Evolutionary conservation across 2,113 vertebrate genomes (phyloP).

Genomic region (Takifugu flavidus): DNA sequence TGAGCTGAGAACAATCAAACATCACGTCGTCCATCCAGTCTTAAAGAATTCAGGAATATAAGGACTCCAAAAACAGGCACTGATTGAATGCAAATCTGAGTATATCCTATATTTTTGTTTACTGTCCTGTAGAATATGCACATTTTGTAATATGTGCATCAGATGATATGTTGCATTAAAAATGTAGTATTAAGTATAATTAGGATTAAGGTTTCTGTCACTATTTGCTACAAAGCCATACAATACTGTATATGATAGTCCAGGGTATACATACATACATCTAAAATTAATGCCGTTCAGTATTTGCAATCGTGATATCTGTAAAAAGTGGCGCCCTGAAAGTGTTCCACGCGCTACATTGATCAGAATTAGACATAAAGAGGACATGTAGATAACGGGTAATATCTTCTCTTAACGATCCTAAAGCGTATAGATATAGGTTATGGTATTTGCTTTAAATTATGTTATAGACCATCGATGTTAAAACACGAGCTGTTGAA

Average conservation of each 20-base stretch:
- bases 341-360: slow-evolving; percentile 61
- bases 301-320: slow-evolving; percentile 29
- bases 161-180: slow-evolving; percentile 41
- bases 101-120: slow-evolving; percentile 24
- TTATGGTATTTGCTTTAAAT: slow-evolving; percentile 66
- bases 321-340: slow-evolving; percentile 26
- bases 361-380: slow-evolving; percentile 26
- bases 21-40: slow-evolving; percentile 30
- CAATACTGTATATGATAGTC: slow-evolving; percentile 45
- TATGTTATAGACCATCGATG: slow-evolving; percentile 51
- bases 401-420: slow-evolving; percentile 48
- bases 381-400: slow-evolving; percentile 43
- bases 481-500: slow-evolving; percentile 47
- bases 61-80: slow-evolving; percentile 62
- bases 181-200: slow-evolving; percentile 42
- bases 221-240: slow-evolving; percentile 70
- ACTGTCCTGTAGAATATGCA: slow-evolving; percentile 38
- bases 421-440: slow-evolving; percentile 59
- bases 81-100: slow-evolving; percentile 58
- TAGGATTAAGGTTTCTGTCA: slow-evolving; percentile 43
- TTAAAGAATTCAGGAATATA: slow-evolving; percentile 48
- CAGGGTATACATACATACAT: slow-evolving; percentile 46
- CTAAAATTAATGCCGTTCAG: slow-evolving; percentile 46
- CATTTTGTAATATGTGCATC: slow-evolving; percentile 58
- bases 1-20: slow-evolving; percentile 78